A percentile compares a stretch with the other conserved stretches of the same genome.
These are phyloP conservation scores for Chiroxiphia lanceolata DNA, from an alignment of 2,797 vertebrate species.

Conservation along the genomic window DNA sequence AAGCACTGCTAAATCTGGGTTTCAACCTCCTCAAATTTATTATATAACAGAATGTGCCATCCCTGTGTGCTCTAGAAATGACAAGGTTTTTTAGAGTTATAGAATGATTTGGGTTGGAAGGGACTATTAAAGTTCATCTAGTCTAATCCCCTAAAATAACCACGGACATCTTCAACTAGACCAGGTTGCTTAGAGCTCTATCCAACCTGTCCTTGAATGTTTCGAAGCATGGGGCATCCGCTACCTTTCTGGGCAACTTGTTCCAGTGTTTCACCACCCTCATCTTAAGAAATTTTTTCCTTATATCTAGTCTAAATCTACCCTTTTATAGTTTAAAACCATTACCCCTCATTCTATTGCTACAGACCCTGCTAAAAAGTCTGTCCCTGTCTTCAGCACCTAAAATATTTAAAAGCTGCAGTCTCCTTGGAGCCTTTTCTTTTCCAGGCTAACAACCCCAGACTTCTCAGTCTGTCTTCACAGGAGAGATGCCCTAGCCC, in stretches of 20 bases:
- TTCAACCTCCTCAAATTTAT: neutral
- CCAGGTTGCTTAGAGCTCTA: neutral
- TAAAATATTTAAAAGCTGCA: neutral
- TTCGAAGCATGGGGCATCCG: neutral
- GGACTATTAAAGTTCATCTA: neutral
- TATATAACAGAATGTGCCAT: neutral
- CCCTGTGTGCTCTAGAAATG: neutral
- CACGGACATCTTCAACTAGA: neutral
- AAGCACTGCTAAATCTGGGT: neutral
- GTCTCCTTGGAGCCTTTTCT: neutral
- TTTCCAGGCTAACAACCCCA: neutral
- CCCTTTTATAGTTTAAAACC: neutral
- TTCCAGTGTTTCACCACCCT: neutral
- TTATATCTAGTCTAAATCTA: neutral
- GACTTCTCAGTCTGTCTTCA: neutral
- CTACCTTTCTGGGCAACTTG: neutral
- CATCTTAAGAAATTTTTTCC: fast-evolving
- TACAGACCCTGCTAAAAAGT: neutral
- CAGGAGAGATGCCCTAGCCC: neutral
- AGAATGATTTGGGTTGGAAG: neutral
- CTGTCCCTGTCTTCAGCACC: neutral
- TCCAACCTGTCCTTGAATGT: neutral
- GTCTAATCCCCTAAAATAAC: fast-evolving
- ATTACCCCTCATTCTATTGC: neutral
- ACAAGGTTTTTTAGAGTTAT: neutral